phyloP scores from a whole-genome alignment of 2,888 invertebrate species.

The Hyposoter dolosus region DNA sequence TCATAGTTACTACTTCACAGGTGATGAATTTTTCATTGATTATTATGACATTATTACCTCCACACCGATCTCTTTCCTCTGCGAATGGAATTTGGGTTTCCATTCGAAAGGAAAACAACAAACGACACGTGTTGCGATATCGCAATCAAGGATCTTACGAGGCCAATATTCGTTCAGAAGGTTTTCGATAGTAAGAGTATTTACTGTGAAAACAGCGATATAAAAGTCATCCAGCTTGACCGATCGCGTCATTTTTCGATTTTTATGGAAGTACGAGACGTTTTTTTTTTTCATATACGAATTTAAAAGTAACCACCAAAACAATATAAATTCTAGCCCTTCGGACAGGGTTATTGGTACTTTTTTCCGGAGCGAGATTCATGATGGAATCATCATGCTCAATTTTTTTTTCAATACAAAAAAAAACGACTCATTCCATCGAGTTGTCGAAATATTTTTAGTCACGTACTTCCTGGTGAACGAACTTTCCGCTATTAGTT shows the following conservation, averaged over 20 bases:
- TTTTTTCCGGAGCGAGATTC: background rate
- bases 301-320: background rate
- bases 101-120: background rate
- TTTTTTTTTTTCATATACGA: background rate
- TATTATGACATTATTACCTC: background rate
- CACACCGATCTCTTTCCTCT: background rate
- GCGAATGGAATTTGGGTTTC: background rate
- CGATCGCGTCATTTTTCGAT: background rate
- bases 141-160: slow-evolving; percentile 59
- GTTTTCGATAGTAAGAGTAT: slow-evolving; percentile 60
- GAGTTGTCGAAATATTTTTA: too few species aligned
- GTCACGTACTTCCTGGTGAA: too few species aligned
- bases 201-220: slow-evolving; percentile 64
- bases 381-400: too few species aligned
- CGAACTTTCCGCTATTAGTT: too few species aligned
- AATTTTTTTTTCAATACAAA: too few species aligned
- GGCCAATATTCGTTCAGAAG: slow-evolving; percentile 64
- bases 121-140: slow-evolving; percentile 35
- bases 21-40: background rate
- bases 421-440: too few species aligned
- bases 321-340: background rate
- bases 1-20: background rate
- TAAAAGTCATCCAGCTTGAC: slow-evolving; percentile 44
- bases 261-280: background rate
- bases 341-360: background rate